A percentile compares a stretch with the other conserved stretches of the same genome.
phyloP scores from a whole-genome alignment of 2,888 invertebrate genomes.

The Mimachlamys varia region DNA sequence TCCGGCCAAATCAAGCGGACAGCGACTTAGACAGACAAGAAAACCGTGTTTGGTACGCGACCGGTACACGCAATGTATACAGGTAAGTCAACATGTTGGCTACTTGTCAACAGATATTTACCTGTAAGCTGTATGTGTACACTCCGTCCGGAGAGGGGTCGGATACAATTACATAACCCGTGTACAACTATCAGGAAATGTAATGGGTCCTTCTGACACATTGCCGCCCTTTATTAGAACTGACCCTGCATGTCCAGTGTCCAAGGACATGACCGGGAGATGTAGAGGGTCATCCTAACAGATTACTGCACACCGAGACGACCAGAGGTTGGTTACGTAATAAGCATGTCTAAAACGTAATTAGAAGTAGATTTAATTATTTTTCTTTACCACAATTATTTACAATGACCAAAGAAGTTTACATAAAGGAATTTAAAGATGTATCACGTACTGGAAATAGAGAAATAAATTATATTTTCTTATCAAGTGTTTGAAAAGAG shows the following conservation, averaged over 20 bases:
- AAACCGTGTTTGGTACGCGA: not conserved
- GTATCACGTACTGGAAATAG: too few species aligned
- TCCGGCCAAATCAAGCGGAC: constrained; percentile 22
- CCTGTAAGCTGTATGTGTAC: not conserved
- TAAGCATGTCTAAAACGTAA: not conserved
- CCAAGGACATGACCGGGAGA: not conserved
- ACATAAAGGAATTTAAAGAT: too few species aligned
- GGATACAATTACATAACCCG: not conserved
- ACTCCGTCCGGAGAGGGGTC: not conserved
- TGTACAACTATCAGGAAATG: not conserved
- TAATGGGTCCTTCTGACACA: not conserved
- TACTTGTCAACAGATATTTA: not conserved
- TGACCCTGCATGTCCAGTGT: not conserved
- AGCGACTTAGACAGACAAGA: not conserved
- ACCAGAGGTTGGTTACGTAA: not conserved
- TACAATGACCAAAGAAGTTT: too few species aligned
- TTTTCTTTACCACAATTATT: too few species aligned
- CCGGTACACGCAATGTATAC: not conserved
- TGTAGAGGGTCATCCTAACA: not conserved
- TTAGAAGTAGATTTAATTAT: too few species aligned
- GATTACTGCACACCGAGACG: not conserved
- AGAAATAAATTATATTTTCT: too few species aligned
- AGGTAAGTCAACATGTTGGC: constrained; percentile 7
- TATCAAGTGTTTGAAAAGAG: too few species aligned
- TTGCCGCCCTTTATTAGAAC: not conserved